These are phyloP conservation scores for Hystrix cristata DNA, from an alignment of 2,113 vertebrate species.

Conservation along the genomic window DNA sequence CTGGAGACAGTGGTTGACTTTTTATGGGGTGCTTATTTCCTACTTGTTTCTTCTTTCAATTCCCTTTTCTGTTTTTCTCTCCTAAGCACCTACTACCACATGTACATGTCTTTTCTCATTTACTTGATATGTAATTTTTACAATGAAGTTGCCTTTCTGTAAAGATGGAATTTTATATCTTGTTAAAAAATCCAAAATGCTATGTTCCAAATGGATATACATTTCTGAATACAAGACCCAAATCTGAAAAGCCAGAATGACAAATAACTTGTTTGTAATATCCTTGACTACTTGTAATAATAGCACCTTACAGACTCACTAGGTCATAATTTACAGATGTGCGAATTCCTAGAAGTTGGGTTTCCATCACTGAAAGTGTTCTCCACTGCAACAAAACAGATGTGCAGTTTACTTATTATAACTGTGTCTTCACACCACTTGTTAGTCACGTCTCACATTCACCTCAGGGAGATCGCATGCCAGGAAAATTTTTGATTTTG, in stretches of 20 bases:
- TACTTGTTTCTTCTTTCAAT: slow-evolving; percentile 67
- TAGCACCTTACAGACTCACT: slow-evolving; percentile 54
- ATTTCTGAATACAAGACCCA: slow-evolving; percentile 56
- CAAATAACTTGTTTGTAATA: slow-evolving; percentile 69
- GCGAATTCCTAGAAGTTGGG: slow-evolving; percentile 67
- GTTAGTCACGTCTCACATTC: slow-evolving; percentile 41
- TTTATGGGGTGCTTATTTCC: slow-evolving; percentile 77
- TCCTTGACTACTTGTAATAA: slow-evolving; percentile 70
- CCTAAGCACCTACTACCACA: slow-evolving; percentile 57
- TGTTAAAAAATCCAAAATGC: slow-evolving; percentile 69
- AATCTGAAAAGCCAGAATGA: slow-evolving; percentile 70
- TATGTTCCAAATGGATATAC: slow-evolving; percentile 43
- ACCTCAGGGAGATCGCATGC: slow-evolving; percentile 40
- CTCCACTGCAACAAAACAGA: slow-evolving; percentile 54
- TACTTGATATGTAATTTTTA: slow-evolving; percentile 71
- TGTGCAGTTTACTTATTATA: slow-evolving; percentile 73
- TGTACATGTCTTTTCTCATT: slow-evolving; percentile 49
- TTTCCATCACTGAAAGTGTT: slow-evolving; percentile 78
- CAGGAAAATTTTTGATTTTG: slow-evolving; percentile 29
- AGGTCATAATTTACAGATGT: slow-evolving; percentile 69
- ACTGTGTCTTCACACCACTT: slow-evolving; percentile 61
- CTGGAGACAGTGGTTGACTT: slow-evolving; percentile 52
- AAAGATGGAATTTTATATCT: slow-evolving; percentile 74
- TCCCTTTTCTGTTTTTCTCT: slow-evolving; percentile 40
- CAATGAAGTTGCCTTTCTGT: slow-evolving; percentile 59